Evolutionary conservation across 2,113 vertebrate species (phyloP).

Genomic region (Brachypodius melanocephalos): DNA sequence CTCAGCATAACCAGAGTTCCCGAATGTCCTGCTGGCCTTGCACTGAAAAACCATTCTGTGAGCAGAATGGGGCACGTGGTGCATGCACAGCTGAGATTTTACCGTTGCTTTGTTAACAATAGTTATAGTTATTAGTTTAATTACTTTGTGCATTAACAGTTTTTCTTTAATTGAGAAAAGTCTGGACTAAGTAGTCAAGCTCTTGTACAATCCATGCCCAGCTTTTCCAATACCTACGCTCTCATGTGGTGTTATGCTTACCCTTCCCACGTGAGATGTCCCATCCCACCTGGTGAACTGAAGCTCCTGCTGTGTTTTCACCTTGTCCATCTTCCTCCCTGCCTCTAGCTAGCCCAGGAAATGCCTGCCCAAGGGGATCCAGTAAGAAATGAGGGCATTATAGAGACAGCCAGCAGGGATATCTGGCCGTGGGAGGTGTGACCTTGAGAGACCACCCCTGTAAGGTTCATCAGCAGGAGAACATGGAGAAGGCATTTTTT

Average conservation of each 20-base stretch:
- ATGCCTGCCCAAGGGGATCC: neutral
- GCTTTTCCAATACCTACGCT: fast-evolving
- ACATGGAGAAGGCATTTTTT: neutral
- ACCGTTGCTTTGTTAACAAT: neutral
- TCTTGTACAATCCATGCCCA: no score
- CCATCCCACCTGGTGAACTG: fast-evolving
- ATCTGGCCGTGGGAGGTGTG: fast-evolving
- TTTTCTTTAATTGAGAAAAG: neutral
- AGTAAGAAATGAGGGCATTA: neutral
- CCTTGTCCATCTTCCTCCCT: neutral
- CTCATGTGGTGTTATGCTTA: fast-evolving
- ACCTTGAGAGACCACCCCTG: neutral
- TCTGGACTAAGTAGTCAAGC: neutral
- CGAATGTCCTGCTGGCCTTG: neutral
- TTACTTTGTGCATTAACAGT: neutral
- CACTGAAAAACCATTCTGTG: neutral
- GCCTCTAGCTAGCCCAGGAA: neutral
- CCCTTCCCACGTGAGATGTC: fast-evolving
- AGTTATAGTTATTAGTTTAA: neutral
- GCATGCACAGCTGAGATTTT: neutral
- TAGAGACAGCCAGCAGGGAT: neutral
- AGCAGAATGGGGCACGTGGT: neutral
- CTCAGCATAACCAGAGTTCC: neutral
- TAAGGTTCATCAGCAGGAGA: neutral
- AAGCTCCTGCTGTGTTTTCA: neutral